A percentile compares a stretch with the other conserved stretches of the same genome.
phyloP scores from a whole-genome alignment of 2,888 invertebrate genomes.

The Pristionchus fissidentatus region DNA sequence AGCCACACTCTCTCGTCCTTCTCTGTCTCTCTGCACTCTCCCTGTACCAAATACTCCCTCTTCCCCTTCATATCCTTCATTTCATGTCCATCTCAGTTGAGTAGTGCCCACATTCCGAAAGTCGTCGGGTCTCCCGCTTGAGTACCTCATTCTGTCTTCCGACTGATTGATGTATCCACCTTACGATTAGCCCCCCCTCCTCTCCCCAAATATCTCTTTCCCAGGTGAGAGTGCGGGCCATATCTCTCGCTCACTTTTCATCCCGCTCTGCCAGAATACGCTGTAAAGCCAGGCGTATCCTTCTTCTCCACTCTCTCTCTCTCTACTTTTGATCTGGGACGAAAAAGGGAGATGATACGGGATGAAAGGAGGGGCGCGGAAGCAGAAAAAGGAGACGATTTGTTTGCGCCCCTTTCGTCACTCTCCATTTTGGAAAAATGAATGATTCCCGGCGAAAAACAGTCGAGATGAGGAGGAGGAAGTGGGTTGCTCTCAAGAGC shows the following conservation, averaged over 20 bases:
- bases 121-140: not conserved
- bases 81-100: not conserved
- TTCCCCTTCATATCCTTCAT: not conserved
- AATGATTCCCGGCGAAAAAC: not conserved
- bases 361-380: not conserved
- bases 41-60: not conserved
- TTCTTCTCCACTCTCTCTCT: not conserved
- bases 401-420: too few species aligned
- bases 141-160: not conserved
- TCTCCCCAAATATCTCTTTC: not conserved
- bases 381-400: not conserved
- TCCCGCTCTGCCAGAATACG: not conserved
- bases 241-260: not conserved
- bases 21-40: not conserved
- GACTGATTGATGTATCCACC: slow-evolving; percentile 9
- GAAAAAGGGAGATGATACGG: not conserved
- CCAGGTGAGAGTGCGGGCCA: not conserved
- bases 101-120: not conserved
- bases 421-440: too few species aligned
- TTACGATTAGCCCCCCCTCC: not conserved
- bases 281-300: not conserved
- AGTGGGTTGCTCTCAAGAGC: not conserved
- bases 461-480: not conserved
- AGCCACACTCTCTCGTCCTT: not conserved
- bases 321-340: not conserved